Evolutionary conservation across 1,140 invertebrate genomes (phyloP), one percentile per base, ranked within the genome.

Genomic region (Neodiprion virginianus): DNA sequence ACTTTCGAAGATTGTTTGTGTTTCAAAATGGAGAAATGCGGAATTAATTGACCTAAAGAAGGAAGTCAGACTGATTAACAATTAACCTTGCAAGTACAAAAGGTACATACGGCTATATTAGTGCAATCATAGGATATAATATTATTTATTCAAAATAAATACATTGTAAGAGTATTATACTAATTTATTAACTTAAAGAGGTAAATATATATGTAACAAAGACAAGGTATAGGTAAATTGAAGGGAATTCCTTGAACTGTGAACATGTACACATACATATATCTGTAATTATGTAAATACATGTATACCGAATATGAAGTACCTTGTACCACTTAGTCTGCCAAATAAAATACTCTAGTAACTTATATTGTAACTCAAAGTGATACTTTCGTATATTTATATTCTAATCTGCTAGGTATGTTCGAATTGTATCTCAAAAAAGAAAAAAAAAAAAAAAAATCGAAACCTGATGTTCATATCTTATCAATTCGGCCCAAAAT

Each of bases 361-460:
- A 76, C 14, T 76, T n/a, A 75, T 23, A 70, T 74, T 11, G 72
- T 21, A 73, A 28, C 74, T 77, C 9, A 69, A 40, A 77, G 78
- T 76, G 74, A 74, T 48, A 79, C 11, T 61, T 40, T 40, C 28
- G 28, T 1, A 40, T 40, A 40, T 40, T 3, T 40, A 40, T 40
- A 40, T 5, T 40, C 2, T 40, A 40, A 40, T 40, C 2, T 40
- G 28, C 17, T 21, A 21, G 17, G 17, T 21, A 21, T 21, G 17
- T 21, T 21, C 17, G 17, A 21, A 21, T 21, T 21, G 17, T 21
- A 21, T 21, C 50, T 14, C 1, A 53, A 53, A n/a, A 53, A 21
- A 21, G 17, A 21, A 21, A 21, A 21, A 21, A 21, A 17, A n/a
- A 17, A 17, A 17, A 21, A 21, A 21, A 21, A 21, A 21, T 21